Conservation (phyloP, 2,797 vertebrate genomes). For the Peromyscus melanophrys region DNA sequence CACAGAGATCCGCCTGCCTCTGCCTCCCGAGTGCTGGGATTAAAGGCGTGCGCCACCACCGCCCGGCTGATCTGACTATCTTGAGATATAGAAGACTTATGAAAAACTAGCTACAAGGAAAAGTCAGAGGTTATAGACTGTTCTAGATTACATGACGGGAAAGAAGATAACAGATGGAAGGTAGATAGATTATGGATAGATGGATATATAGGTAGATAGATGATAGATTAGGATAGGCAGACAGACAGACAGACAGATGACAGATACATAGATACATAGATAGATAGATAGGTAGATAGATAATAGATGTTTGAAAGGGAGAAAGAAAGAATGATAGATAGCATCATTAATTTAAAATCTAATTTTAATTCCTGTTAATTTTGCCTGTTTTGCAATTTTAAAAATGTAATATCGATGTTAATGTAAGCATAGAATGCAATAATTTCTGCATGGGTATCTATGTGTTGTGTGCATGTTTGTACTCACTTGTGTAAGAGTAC, state of each 20-base stretch:
- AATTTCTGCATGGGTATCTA: neutral
- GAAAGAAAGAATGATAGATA: neutral
- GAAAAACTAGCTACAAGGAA: neutral
- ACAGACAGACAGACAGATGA: neutral
- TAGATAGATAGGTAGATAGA: neutral
- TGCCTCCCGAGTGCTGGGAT: too few species aligned
- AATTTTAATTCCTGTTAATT: neutral
- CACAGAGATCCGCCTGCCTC: too few species aligned
- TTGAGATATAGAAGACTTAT: too few species aligned
- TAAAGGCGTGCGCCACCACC: too few species aligned
- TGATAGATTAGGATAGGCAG: neutral
- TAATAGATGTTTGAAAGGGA: neutral
- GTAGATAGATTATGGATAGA: neutral
- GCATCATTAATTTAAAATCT: too few species aligned
- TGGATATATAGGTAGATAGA: neutral
- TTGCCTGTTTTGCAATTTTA: neutral
- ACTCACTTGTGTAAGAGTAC: neutral
- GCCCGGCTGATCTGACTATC: too few species aligned
- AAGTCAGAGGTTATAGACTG: neutral
- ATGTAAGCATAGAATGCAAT: neutral
- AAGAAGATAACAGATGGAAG: neutral
- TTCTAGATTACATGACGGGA: neutral
- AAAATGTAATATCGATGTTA: neutral
- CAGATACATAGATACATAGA: neutral
- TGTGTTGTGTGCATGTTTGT: neutral